phyloP scores from a whole-genome alignment of 2,888 invertebrate genomes.

The Dilophus febrilis region DNA sequence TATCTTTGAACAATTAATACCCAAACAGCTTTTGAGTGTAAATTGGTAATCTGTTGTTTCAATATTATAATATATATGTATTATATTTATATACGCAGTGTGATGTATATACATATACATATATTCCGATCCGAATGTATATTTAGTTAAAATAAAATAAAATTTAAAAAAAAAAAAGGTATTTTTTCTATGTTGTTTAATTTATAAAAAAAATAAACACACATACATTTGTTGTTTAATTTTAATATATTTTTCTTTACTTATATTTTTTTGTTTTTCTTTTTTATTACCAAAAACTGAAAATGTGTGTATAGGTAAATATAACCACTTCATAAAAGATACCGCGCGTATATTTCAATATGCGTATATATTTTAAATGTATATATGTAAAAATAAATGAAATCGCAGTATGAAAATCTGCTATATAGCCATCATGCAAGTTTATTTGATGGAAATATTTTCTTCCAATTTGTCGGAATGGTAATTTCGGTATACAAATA shows the following conservation, averaged over 20 bases:
- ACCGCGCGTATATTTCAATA: background rate
- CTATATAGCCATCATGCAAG: too few relatives aligned
- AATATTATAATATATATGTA: background rate
- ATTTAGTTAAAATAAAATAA: background rate
- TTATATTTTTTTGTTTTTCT: too few relatives aligned
- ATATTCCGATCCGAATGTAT: too few relatives aligned
- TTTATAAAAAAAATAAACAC: too few relatives aligned
- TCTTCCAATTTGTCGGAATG: constrained; percentile 1
- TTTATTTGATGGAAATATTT: background rate
- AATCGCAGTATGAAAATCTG: too few relatives aligned
- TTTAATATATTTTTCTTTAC: too few relatives aligned
- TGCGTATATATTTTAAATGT: too few relatives aligned
- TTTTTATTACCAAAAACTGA: background rate
- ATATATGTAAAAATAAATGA: too few relatives aligned
- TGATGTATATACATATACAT: too few relatives aligned
- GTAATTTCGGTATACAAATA: background rate
- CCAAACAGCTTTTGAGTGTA: constrained; percentile 2
- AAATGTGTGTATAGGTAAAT: background rate
- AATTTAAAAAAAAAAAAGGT: background rate
- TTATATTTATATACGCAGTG: background rate
- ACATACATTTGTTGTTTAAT: too few relatives aligned
- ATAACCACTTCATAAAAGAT: too few relatives aligned
- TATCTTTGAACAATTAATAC: background rate
- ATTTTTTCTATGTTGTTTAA: too few relatives aligned
- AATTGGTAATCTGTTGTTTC: constrained; percentile 2